Evolutionary conservation across 2,113 vertebrate genomes (phyloP), one percentile per base, ranked within the genome.

Genomic region (Psilopogon haemacephalus): DNA sequence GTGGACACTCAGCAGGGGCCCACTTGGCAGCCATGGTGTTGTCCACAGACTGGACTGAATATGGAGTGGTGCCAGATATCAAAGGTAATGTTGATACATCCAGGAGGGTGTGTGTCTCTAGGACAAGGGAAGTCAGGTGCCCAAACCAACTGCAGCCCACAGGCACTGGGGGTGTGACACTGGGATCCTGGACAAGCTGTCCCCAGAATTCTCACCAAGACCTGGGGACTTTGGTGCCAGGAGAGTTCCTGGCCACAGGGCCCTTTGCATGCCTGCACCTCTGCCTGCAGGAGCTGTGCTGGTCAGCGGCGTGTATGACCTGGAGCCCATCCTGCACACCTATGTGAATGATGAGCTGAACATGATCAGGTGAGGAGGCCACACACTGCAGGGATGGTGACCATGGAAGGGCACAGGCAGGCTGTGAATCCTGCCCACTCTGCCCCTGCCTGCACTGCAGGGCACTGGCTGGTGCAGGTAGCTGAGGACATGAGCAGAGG

Each of bases 1-100:
- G 98, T 11, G 99, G 99, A 62, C 99, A 99, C 94, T 99, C 99
- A 1, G 99, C 99, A 0, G 99, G 99, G 6, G 99, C 99, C 70
- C 99, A 99, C 55, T 96, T 99, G 89, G 98, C 97, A 0, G 98
- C 98, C 35, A 99, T 99, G 99, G 96, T 98, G 55, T 97, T 99
- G 63, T 98, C 98, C 84, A 98, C 98, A 2, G 97, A 98, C 93
- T 99, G 99, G 99, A 96, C 97, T 0, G 92, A 98, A 86, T 98
- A 97, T 1, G 94, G 83, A 30, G 84, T 98, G 52, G 89, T 65
- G 1, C 98, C 99, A 28, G 97, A 98, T 82, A 98, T 99, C 83
- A 98, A 97, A 99, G 99, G 99, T 99, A 90, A 73, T 0, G 0
- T 2, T 3, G 48, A 37, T 2, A 1, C 3, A 19, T 76, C 33